Conservation (phyloP, 2,113 vertebrate genomes). For the Oryzias javanicus region DNA sequence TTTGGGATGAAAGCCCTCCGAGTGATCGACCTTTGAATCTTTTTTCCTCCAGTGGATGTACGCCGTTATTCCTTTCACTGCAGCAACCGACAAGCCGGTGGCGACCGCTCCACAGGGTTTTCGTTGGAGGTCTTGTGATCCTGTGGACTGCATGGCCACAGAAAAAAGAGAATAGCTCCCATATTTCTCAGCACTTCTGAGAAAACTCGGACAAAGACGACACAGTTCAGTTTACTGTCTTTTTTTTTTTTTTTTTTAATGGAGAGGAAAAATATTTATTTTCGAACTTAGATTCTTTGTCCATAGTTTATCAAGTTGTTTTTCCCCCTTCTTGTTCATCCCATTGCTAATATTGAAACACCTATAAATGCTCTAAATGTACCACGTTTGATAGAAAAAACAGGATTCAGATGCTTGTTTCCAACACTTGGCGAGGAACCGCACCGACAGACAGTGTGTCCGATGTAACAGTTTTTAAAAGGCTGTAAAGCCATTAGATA, state of each 20-base stretch:
- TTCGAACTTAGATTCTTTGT: constrained; percentile 70
- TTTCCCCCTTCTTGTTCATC: constrained; percentile 42
- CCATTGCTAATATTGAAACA: constrained; percentile 57
- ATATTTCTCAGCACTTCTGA: constrained; percentile 65
- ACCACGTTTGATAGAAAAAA: constrained; percentile 46
- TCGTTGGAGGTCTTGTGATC: constrained; percentile 83
- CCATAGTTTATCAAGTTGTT: constrained; percentile 55
- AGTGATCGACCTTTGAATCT: constrained; percentile 80
- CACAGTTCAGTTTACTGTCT: constrained; percentile 53
- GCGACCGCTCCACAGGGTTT: constrained; percentile 82
- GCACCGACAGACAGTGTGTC: constrained; percentile 24
- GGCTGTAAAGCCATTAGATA: constrained; percentile 31
- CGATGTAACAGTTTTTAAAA: constrained; percentile 39
- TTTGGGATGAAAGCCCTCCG: constrained; percentile 78
- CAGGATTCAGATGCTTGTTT: constrained; percentile 51
- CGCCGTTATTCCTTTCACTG: constrained; percentile 84
- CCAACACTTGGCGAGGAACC: constrained; percentile 37
- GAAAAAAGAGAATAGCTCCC: constrained; percentile 84
- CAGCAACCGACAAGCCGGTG: constrained; percentile 86
- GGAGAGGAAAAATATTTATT: constrained; percentile 77
- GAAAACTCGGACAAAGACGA: constrained; percentile 64
- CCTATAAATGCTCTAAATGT: constrained; percentile 57
- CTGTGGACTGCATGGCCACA: constrained; percentile 89
- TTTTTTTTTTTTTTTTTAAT: constrained; percentile 56
- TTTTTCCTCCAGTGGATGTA: constrained; percentile 83